Base-by-base conservation (phyloP, 2,797 vertebrate species). In the Gobionotothen gibberifrons region DNA sequence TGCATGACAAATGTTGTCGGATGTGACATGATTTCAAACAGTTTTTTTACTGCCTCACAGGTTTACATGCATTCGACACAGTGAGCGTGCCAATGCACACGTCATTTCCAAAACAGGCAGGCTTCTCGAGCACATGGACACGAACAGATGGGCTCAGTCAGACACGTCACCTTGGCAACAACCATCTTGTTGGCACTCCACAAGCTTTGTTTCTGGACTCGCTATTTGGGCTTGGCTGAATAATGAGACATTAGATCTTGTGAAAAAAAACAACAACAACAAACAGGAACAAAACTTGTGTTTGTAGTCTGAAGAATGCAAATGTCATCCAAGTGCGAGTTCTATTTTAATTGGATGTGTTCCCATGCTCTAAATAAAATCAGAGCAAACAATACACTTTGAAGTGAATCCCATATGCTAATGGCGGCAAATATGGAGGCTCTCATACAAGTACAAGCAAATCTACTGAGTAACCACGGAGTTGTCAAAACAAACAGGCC, bases 81-180 rank as follows among this genome's bases (percentile, higher is more conserved):
- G 71, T 16, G 43, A 68, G 44, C 32, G 3, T 79, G 85, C 86
- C 85, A 83, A 49, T 8, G 58, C 0, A 42, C 76, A 74, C 87
- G 83, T 88, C 89, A 91, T 87, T 22, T n/a, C 60, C 46, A 74
- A 72, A 77, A 78, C 87, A 83, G 82, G 79, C 83, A 59, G 81
- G 76, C 67, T 90, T 69, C 83, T 81, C 19, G 40, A 85, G 86
- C 85, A 88, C 90, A 88, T 77, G 89, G 84, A 72, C 79, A 72
- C 42, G 73, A 84, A 80, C 92, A 93, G 91, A 93, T 92, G 90
- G 91, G 69, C 85, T 69, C 88, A 89, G 90, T 83, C 76, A 88
- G 86, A 83, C 85, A 87, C 79, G 85, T 91, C 90, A 89, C 89
- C 89, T 85, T 92, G 93, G 92, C 91, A 93, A 89, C 81, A 60